Conservation (phyloP, 2,113 vertebrate species). For the Gopherus flavomarginatus region DNA sequence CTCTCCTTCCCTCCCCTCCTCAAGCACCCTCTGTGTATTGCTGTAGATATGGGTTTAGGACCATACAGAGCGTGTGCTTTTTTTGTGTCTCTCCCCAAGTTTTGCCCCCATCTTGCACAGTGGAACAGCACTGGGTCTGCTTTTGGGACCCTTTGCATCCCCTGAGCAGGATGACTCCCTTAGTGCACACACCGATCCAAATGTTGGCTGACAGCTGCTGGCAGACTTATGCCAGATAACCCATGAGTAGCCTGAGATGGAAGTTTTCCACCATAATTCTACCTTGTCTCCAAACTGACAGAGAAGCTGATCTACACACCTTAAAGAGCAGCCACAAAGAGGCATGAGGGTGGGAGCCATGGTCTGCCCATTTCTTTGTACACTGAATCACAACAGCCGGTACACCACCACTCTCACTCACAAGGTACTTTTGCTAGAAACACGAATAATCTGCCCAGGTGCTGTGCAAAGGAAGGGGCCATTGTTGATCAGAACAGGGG, state of each 20-base stretch:
- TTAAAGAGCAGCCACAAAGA: background rate
- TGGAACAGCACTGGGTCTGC: background rate
- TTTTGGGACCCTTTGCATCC: background rate
- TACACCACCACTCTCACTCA: background rate
- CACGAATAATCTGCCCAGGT: background rate
- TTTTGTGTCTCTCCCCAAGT: background rate
- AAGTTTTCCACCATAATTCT: background rate
- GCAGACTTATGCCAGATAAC: background rate
- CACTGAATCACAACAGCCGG: background rate
- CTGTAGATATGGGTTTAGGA: background rate
- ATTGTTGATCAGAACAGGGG: background rate
- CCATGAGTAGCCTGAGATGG: background rate
- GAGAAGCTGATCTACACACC: background rate
- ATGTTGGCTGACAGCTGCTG: background rate
- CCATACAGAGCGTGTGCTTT: too few species aligned
- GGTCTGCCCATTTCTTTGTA: background rate
- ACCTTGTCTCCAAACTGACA: background rate
- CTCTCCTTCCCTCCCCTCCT: background rate
- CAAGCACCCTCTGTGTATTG: background rate
- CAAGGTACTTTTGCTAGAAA: background rate
- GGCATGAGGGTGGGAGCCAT: background rate
- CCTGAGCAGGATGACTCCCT: background rate
- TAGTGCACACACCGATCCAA: background rate
- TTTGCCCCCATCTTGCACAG: background rate
- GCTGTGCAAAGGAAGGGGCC: background rate